Conservation (phyloP, 2,888 invertebrate genomes). For the Danaus chrysippus region DNA sequence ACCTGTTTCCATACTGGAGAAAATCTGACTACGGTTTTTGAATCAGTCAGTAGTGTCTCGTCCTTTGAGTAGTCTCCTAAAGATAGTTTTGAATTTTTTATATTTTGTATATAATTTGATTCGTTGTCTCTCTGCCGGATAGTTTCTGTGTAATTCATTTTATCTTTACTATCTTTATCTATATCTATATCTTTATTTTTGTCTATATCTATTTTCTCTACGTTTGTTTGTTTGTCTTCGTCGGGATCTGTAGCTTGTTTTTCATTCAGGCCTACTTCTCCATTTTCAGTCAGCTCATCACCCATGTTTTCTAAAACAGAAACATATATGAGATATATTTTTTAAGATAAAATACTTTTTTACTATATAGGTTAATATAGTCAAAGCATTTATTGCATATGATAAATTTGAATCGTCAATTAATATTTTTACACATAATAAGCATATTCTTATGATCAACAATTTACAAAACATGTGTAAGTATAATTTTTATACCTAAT, state of each 20-base stretch:
- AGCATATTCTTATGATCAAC: too few relatives aligned
- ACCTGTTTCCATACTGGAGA: conserved; percentile 75
- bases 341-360: neutral
- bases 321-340: neutral
- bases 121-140: conserved; percentile 32
- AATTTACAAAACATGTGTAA: too few relatives aligned
- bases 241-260: conserved; percentile 23
- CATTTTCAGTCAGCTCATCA: conserved; percentile 33
- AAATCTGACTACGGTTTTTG: conserved; percentile 61
- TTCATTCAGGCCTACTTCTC: conserved; percentile 29
- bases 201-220: neutral
- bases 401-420: too few relatives aligned
- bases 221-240: conserved; percentile 25
- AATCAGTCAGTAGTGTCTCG: conserved; percentile 48
- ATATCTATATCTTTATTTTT: conserved; percentile 24
- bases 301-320: conserved; percentile 39
- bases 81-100: conserved; percentile 52
- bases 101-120: conserved; percentile 57
- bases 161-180: conserved; percentile 23
- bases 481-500: too few relatives aligned
- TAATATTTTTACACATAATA: too few relatives aligned
- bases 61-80: conserved; percentile 47
- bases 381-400: too few relatives aligned
- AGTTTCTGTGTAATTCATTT: conserved; percentile 29
- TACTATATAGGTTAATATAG: too few relatives aligned